These are phyloP conservation scores for Pavo muticus DNA, from an alignment of 2,113 vertebrate species.

Conservation along the genomic window DNA sequence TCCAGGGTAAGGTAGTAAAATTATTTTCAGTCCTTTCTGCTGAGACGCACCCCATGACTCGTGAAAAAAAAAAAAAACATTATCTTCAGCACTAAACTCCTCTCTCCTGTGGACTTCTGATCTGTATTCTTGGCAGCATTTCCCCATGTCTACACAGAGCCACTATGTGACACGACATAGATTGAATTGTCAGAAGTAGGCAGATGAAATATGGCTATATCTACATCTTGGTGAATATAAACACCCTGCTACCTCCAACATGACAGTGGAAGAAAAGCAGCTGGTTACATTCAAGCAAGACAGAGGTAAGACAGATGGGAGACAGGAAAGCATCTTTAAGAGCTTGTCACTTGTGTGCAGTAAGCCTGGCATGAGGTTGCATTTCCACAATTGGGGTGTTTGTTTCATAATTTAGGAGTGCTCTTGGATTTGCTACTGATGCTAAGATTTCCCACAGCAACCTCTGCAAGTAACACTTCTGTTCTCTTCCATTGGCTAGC, in stretches of 20 bases:
- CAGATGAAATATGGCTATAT: not conserved
- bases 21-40: conserved; percentile 4
- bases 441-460: not conserved
- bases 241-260: not conserved
- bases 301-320: not conserved
- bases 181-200: not conserved
- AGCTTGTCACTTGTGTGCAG: not conserved
- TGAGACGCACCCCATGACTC: not conserved
- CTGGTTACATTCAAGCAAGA: not conserved
- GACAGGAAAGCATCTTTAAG: not conserved
- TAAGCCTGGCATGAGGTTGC: not conserved
- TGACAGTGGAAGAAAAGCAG: not conserved
- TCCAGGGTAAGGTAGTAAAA: conserved; percentile 33
- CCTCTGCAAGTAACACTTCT: not conserved
- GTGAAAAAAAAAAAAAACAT: not conserved
- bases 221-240: not conserved
- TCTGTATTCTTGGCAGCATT: not conserved
- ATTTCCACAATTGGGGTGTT: not conserved
- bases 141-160: not conserved
- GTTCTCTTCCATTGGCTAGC: not conserved
- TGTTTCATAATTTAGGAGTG: not conserved
- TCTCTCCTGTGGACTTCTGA: not conserved
- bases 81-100: not conserved
- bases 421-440: conserved; percentile 6
- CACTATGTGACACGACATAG: not conserved